phyloP scores from a whole-genome alignment of 2,888 invertebrate genomes.

The Microctonus aethiopoides region DNA sequence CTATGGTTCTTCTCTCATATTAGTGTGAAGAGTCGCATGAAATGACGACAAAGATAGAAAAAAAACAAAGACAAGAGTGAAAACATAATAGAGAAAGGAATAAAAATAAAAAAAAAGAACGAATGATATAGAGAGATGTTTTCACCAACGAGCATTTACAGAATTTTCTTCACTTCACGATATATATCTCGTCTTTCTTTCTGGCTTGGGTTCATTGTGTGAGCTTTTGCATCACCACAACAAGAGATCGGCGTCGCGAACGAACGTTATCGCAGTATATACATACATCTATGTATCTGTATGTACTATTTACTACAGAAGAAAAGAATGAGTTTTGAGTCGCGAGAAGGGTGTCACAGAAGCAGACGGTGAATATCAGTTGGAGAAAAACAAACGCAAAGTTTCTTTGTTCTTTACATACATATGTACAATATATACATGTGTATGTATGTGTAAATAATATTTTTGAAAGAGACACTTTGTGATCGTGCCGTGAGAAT shows the following conservation, averaged over 20 bases:
- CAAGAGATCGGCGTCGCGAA: background rate
- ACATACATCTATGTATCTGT: no score
- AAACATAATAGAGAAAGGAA: background rate
- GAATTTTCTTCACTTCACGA: slow-evolving; percentile 42
- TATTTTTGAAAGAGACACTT: background rate
- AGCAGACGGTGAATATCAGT: background rate
- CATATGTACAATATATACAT: no score
- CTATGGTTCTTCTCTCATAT: slow-evolving; percentile 35
- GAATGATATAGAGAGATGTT: slow-evolving; percentile 2
- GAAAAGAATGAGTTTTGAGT: background rate
- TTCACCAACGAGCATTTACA: slow-evolving; percentile 41
- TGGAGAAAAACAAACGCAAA: background rate
- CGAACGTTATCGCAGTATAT: no score
- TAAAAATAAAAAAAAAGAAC: background rate
- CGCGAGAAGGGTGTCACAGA: background rate
- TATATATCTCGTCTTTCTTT: slow-evolving; percentile 15
- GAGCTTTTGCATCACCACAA: background rate
- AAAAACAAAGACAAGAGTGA: background rate
- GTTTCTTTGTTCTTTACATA: background rate
- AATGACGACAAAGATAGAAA: slow-evolving; percentile 12
- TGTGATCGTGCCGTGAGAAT: background rate
- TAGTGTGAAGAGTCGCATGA: slow-evolving; percentile 17
- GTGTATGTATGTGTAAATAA: background rate
- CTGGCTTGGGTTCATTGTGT: background rate
- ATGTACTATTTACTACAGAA: background rate